Percentiles rank a stretch among this genome's conserved stretches.
These are phyloP conservation scores for Palythoa grandiflora DNA, from an alignment of 92 coral and sea anemone species.

Conservation along the genomic window DNA sequence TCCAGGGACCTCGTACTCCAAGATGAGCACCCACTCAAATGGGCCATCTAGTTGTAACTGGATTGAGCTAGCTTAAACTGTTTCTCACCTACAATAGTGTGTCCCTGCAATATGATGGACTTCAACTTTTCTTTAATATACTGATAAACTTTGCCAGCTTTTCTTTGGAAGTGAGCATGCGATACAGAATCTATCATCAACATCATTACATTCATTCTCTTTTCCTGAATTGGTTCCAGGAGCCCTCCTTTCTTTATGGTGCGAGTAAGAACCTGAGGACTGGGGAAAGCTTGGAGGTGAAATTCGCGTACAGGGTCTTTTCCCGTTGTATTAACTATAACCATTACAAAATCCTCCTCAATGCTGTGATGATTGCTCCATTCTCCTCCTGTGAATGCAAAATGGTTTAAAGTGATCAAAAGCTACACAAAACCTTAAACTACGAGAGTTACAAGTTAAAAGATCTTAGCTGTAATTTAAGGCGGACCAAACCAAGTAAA, in stretches of 20 bases:
- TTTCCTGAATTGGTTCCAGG: constrained; percentile 12
- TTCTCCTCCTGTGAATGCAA: neutral
- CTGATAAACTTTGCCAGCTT: constrained; percentile 57
- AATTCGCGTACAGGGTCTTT: constrained; percentile 39
- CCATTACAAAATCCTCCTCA: constrained; percentile 42
- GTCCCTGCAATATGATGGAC: constrained; percentile 57
- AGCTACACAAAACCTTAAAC: neutral
- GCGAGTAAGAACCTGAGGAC: constrained; percentile 50
- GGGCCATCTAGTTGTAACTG: neutral
- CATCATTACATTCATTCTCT: constrained; percentile 55
- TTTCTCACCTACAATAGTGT: constrained; percentile 56
- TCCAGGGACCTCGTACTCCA: no score
- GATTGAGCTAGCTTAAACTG: no score
- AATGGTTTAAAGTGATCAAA: neutral
- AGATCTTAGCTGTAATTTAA: neutral
- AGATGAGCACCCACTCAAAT: no score
- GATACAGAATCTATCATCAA: constrained; percentile 59
- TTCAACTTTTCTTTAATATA: constrained; percentile 55
- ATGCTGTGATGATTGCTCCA: neutral
- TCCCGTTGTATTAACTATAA: neutral
- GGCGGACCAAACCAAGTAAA: no score
- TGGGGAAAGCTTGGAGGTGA: constrained; percentile 54
- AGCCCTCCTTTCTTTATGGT: constrained; percentile 51
- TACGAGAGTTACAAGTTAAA: no score
- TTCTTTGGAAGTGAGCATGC: constrained; percentile 65